Percentiles rank a stretch among this genome's conserved stretches.
Conservation (phyloP, 2,888 invertebrate genomes). For the Imbricaverruca yamaguchii region DNA sequence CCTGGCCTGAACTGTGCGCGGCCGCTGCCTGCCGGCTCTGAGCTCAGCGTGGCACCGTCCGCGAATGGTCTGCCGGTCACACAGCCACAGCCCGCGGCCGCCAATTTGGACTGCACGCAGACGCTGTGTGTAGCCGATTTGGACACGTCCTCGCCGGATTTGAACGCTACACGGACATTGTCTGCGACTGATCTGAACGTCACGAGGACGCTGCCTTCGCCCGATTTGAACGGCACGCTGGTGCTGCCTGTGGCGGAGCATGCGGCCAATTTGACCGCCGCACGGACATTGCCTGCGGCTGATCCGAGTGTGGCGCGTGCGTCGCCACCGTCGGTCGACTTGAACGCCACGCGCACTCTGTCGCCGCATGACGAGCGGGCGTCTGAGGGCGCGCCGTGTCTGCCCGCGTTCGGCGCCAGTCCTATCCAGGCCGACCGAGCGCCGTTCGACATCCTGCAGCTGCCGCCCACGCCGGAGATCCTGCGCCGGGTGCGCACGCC, state of each 20-base stretch:
- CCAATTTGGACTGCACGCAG: neutral
- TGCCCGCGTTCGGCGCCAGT: neutral
- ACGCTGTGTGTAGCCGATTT: neutral
- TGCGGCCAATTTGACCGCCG: no score
- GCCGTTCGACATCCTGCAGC: neutral
- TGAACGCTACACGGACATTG: neutral
- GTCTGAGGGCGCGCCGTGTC: neutral
- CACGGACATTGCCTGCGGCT: no score
- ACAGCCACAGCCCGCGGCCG: neutral
- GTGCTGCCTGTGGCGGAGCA: no score
- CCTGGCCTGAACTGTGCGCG: no score
- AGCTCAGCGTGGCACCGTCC: no score
- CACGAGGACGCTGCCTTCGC: neutral
- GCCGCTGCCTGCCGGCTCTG: no score
- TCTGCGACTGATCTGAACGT: neutral
- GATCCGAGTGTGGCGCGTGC: no score
- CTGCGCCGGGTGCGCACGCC: constrained; percentile 1
- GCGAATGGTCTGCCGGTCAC: neutral
- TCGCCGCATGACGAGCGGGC: neutral
- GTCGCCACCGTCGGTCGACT: neutral
- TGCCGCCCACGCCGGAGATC: constrained; percentile 16
- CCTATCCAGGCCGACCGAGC: neutral
- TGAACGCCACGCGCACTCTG: neutral
- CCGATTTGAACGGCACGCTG: neutral
- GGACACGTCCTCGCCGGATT: neutral